Conservation (phyloP, 2,888 invertebrate genomes). For the Allacma fusca region DNA sequence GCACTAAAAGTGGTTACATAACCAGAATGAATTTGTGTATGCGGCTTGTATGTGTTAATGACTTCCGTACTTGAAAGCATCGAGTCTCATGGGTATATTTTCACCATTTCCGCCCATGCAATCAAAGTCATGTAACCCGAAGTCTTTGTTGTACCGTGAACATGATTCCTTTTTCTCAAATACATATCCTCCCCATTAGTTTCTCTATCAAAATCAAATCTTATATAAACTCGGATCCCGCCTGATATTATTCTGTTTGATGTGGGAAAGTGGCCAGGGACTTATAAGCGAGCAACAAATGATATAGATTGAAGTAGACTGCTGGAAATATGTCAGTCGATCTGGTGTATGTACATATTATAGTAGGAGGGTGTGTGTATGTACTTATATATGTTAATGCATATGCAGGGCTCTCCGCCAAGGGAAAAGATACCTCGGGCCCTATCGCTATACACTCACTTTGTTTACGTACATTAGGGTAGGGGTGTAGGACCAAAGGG, state of each 20-base stretch:
- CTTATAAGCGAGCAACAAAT: no score
- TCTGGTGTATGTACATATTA: no score
- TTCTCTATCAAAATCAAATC: conserved; percentile 20
- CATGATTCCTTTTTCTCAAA: conserved; percentile 7
- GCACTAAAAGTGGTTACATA: not conserved
- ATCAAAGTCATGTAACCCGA: conserved; percentile 37
- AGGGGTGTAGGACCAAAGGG: no score
- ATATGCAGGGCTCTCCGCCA: no score
- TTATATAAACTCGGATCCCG: not conserved
- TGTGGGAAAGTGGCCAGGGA: not conserved
- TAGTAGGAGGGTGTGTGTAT: no score
- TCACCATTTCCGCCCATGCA: conserved; percentile 56
- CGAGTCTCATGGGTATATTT: conserved; percentile 55
- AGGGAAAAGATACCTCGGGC: no score
- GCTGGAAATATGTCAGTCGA: not conserved
- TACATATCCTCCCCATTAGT: not conserved
- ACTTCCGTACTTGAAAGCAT: conserved; percentile 59
- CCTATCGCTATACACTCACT: no score
- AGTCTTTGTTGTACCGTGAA: conserved; percentile 24
- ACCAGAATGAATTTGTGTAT: conserved; percentile 33
- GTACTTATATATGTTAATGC: not conserved
- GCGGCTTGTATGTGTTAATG: conserved; percentile 57
- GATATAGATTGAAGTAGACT: conserved; percentile 11
- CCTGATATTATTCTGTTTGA: conserved; percentile 12
- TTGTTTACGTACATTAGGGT: no score